Evolutionary conservation across 1,140 invertebrate genomes (phyloP).

Genomic region (Microplitis mediator): DNA sequence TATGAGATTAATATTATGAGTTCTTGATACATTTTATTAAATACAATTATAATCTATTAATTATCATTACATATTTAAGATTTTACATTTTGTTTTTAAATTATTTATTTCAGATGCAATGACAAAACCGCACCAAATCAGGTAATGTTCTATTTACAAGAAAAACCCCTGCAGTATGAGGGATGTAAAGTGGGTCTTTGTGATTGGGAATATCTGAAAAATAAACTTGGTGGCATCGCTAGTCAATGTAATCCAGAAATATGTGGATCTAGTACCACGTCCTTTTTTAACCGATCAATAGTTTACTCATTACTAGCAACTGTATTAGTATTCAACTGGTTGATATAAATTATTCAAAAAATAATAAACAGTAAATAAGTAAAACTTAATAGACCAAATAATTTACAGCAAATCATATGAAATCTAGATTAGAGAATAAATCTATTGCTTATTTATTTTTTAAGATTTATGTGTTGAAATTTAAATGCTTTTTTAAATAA

Average conservation of each 20-base stretch:
- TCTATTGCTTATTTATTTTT: too few species aligned
- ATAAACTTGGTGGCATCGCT: slow-evolving; percentile 44
- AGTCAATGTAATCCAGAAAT: slow-evolving; percentile 42
- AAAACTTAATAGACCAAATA: too few species aligned
- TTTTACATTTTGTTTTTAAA: background rate
- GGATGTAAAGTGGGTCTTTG: slow-evolving; percentile 63
- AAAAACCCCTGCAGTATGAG: slow-evolving; percentile 52
- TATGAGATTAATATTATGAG: background rate
- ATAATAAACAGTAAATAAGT: too few species aligned
- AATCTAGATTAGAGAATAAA: too few species aligned
- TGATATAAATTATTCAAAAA: background rate
- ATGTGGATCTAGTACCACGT: slow-evolving; percentile 35
- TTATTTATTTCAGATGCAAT: slow-evolving; percentile 52
- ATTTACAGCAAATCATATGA: too few species aligned
- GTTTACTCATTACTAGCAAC: background rate
- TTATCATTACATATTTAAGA: background rate
- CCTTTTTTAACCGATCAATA: slow-evolving; percentile 7
- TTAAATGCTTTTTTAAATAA: too few species aligned
- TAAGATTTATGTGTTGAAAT: too few species aligned
- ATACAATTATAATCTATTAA: background rate
- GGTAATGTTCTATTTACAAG: slow-evolving; percentile 62
- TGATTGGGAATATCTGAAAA: slow-evolving; percentile 60
- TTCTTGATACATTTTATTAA: too few species aligned
- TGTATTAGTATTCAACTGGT: background rate
- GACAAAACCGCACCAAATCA: slow-evolving; percentile 48